Conservation (phyloP, 1,140 invertebrate species). For the Cherax quadricarinatus region DNA sequence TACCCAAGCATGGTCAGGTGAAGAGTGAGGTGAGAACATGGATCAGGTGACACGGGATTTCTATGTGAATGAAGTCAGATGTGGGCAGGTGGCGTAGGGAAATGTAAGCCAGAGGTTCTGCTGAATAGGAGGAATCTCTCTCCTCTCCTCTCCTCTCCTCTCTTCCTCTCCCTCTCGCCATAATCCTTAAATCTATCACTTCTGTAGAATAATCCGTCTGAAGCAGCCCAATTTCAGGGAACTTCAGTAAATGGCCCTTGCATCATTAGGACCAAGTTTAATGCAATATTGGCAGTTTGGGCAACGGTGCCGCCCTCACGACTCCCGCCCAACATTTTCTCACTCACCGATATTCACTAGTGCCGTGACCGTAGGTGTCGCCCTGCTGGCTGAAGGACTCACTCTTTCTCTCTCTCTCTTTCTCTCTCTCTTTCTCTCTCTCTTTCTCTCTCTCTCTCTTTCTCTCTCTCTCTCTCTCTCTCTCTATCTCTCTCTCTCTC, state of each 20-base stretch:
- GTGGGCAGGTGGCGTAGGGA: no score
- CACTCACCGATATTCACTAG: background rate
- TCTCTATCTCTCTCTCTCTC: no score
- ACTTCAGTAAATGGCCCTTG: background rate
- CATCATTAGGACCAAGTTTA: background rate
- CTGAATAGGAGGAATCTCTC: no score
- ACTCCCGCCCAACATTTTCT: background rate
- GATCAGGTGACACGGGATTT: no score
- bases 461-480: background rate
- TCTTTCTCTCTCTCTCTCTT: background rate
- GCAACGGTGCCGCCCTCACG: background rate
- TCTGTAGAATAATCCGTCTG: background rate
- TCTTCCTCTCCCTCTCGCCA: background rate
- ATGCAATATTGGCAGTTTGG: background rate
- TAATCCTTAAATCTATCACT: background rate
- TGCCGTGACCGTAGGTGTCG: background rate
- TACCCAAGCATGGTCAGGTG: no score
- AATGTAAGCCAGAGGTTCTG: no score
- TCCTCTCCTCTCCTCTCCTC: conserved; percentile 18
- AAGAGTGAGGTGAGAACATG: no score
- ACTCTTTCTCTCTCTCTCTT: background rate
- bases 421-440: background rate
- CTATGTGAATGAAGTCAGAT: no score
- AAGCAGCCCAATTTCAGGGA: background rate
- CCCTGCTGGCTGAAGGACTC: no score